A percentile compares a stretch with the other conserved stretches of the same genome.
phyloP scores from a whole-genome alignment of 2,888 invertebrate species.

The Sialis lutaria region DNA sequence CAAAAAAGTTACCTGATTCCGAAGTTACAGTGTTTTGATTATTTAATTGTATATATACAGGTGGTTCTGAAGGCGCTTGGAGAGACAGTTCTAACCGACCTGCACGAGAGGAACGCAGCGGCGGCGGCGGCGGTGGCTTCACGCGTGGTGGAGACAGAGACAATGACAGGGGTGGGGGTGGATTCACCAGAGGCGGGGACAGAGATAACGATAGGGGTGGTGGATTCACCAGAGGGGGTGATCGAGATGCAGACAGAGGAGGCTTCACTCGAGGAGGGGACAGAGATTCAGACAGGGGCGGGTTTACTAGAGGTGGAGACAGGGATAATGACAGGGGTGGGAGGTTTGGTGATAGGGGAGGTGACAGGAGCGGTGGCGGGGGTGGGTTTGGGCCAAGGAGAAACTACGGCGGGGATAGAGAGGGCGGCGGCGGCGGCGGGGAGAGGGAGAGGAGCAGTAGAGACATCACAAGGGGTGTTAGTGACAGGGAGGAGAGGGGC shows the following conservation, averaged over 20 bases:
- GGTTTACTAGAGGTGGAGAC: constrained; percentile 14
- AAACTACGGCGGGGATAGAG: constrained; percentile 13
- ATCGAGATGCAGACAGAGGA: constrained; percentile 18
- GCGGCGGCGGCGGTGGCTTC: too few species aligned
- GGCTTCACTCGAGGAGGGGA: constrained; percentile 13
- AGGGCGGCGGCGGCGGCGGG: constrained; percentile 12
- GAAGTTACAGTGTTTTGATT: not conserved
- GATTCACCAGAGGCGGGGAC: too few species aligned
- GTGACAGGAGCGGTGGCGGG: constrained; percentile 9
- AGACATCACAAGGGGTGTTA: too few species aligned
- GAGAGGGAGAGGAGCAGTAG: not conserved
- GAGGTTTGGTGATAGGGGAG: constrained; percentile 16
- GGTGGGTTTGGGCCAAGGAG: constrained; percentile 16
- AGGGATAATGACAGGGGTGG: constrained; percentile 17
- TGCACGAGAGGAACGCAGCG: constrained; percentile 11
- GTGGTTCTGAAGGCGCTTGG: constrained; percentile 25
- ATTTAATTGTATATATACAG: not conserved
- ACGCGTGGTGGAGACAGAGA: constrained; percentile 15
- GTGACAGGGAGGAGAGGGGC: too few species aligned
- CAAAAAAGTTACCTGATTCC: too few species aligned
- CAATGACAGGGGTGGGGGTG: too few species aligned
- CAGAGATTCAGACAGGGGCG: constrained; percentile 19
- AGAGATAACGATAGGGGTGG: constrained; percentile 16
- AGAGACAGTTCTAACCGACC: constrained; percentile 25
- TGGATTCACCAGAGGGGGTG: constrained; percentile 11